Percentiles rank a stretch among this genome's conserved stretches.
Conservation (phyloP, 1,140 invertebrate species). For the Sinonovacula constricta region DNA sequence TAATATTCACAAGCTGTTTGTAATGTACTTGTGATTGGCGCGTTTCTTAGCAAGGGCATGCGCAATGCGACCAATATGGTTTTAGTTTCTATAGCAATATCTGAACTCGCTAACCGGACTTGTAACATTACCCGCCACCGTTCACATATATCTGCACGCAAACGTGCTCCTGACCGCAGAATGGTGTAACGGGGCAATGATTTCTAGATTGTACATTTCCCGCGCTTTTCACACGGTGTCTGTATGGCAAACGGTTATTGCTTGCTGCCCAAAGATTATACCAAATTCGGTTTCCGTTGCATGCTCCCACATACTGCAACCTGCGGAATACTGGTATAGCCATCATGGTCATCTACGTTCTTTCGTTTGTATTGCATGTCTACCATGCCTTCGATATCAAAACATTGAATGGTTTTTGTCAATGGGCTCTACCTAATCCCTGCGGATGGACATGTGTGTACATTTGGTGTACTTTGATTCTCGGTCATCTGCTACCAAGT, state of each 20-base stretch:
- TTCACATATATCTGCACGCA: constrained; percentile 25
- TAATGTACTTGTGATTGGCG: constrained; percentile 16
- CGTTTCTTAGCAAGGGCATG: constrained; percentile 34
- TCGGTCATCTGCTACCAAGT: constrained; percentile 9
- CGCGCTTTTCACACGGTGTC: constrained; percentile 47
- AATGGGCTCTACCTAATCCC: constrained; percentile 22
- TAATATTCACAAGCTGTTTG: constrained; percentile 7
- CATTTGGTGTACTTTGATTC: constrained; percentile 22
- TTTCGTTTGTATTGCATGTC: constrained; percentile 25
- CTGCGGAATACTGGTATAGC: constrained; percentile 1
- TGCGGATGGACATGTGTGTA: constrained; percentile 40
- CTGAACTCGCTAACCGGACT: constrained; percentile 41
- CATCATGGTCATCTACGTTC: constrained; percentile 7
- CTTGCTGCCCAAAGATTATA: constrained; percentile 17
- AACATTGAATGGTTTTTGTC: constrained; percentile 22
- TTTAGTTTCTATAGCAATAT: constrained; percentile 38
- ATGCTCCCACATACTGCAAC: constrained; percentile 7
- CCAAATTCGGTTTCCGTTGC: background rate
- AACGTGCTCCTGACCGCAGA: constrained; percentile 20
- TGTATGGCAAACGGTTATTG: constrained; percentile 25
- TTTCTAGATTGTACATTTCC: constrained; percentile 32
- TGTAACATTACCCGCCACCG: constrained; percentile 30
- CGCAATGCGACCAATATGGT: constrained; percentile 36
- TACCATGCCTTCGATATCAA: constrained; percentile 45
- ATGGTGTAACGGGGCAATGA: constrained; percentile 33